Evolutionary conservation across 2,113 vertebrate species (phyloP), one percentile per base, ranked within the genome.

Genomic region (Ptyas mucosa): DNA sequence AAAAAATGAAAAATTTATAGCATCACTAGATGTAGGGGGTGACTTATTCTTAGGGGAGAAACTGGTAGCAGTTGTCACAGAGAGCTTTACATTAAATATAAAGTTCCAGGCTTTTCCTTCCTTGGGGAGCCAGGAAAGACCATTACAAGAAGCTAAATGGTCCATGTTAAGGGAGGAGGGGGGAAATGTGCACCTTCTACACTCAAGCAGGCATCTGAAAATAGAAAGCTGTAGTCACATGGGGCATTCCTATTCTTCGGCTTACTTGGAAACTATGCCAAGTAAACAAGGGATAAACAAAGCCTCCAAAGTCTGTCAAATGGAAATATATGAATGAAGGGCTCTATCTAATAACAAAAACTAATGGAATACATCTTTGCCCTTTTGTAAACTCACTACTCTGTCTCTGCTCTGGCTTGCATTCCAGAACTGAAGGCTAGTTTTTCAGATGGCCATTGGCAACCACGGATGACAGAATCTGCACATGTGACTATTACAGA

Each of bases 361-460:
- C 49, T 52, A 57, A 26, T 14, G 2, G 52, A 85, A 43, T 39
- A 51, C 20, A 39, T 58, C 53, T 69, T 61, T 15, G 5, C 69
- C 29, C 43, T 51, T 29, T 34, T 34, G 23, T 26, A 87, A 87
- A 34, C 1, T 64, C 81, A 5, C n/a, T 43, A 58, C 20, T 46
- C 64, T 89, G 75, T 54, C 53, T 39, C 34, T 53, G 18, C 58
- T 91, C 53, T 85, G 61, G 61, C 81, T 89, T 94, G n/a, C 24
- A 89, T 94, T 94, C 87, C 75, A 92, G 87, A 92, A 85, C 26
- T 55, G 43, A 11, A 94, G 92, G n/a, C 0, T 64, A 87, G 86
- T 58, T 90, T 75, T n/a, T 52, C 92, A 92, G 64, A 20, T 15
- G 86, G 49, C 85, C 15, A 0, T 2, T 87, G 89, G 93, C 91